A percentile compares a stretch with the other conserved stretches of the same genome.
Conservation (phyloP, 2,888 invertebrate genomes). For the Cheilosia vernalis region DNA sequence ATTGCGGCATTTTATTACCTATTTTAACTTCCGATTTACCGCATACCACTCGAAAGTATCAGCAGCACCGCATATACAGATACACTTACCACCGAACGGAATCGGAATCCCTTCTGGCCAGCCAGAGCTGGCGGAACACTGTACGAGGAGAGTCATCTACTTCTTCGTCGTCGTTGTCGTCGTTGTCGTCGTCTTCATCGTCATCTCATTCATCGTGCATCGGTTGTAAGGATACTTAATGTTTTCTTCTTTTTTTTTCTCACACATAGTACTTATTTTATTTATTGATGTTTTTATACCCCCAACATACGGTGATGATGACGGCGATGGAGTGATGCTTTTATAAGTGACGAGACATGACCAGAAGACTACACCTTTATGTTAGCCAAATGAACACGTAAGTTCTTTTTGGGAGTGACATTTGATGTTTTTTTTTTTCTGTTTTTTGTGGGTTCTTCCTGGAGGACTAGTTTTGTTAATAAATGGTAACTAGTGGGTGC, state of each 20-base stretch:
- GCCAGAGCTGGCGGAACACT: slow-evolving; percentile 45
- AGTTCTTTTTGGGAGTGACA: slow-evolving; percentile 61
- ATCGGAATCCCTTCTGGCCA: slow-evolving; percentile 72
- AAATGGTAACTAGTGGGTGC: too few relatives aligned
- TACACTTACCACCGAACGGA: slow-evolving; percentile 54
- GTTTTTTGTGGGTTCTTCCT: slow-evolving; percentile 1
- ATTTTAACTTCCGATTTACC: slow-evolving; percentile 84
- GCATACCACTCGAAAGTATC: slow-evolving; percentile 80
- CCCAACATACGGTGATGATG: slow-evolving; percentile 54
- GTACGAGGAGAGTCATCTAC: slow-evolving; percentile 52
- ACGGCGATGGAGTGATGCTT: slow-evolving; percentile 55
- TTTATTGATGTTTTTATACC: slow-evolving; percentile 73
- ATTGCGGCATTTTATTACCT: slow-evolving; percentile 83
- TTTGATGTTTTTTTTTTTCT: slow-evolving; percentile 54
- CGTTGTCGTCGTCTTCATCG: slow-evolving; percentile 9
- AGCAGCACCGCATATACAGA: slow-evolving; percentile 79
- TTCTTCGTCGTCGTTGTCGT: slow-evolving; percentile 34
- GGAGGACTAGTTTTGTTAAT: background rate
- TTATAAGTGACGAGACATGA: slow-evolving; percentile 70
- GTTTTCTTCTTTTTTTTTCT: slow-evolving; percentile 42
- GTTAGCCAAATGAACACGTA: slow-evolving; percentile 61
- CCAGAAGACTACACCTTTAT: slow-evolving; percentile 54
- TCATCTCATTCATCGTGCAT: slow-evolving; percentile 62
- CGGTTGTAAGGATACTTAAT: slow-evolving; percentile 74
- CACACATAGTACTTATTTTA: slow-evolving; percentile 77